phyloP scores from a whole-genome alignment of 2,888 invertebrate species.

The Oithona nana region DNA sequence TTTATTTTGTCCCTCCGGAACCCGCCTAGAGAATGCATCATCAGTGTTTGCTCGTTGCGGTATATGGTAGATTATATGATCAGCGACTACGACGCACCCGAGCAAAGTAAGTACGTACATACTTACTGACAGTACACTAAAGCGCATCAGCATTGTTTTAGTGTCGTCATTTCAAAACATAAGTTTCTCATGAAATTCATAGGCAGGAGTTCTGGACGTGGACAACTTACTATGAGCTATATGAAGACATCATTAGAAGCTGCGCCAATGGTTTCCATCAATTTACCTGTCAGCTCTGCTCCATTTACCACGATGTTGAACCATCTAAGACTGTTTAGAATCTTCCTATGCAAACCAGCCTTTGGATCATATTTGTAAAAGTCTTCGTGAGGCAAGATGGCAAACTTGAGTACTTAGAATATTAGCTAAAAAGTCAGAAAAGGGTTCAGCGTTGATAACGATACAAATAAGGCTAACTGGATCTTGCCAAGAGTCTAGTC shows the following conservation, averaged over 20 bases:
- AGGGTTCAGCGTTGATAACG: conserved; percentile 21
- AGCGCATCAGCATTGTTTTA: no score
- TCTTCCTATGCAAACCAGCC: conserved; percentile 19
- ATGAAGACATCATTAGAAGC: conserved; percentile 35
- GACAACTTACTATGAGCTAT: conserved; percentile 55
- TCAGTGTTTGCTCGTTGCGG: no score
- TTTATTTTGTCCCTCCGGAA: no score
- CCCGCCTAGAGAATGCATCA: no score
- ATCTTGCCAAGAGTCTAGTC: not conserved
- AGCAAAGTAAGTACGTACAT: no score
- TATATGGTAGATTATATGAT: no score
- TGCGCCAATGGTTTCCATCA: conserved; percentile 20
- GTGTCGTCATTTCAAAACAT: no score
- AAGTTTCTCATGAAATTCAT: conserved; percentile 39
- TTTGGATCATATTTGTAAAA: conserved; percentile 1
- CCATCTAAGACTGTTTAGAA: conserved; percentile 21
- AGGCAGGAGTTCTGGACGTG: conserved; percentile 56
- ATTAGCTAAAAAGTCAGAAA: conserved; percentile 19
- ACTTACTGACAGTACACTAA: no score
- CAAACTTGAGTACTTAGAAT: conserved; percentile 20
- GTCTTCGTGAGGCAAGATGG: conserved; percentile 1
- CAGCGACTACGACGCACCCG: no score
- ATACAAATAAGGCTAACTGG: conserved; percentile 19
- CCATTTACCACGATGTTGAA: conserved; percentile 20
- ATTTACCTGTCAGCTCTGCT: conserved; percentile 19